Evolutionary conservation across 1,140 invertebrate species (phyloP).

Genomic region (Octopus bimaculoides): DNA sequence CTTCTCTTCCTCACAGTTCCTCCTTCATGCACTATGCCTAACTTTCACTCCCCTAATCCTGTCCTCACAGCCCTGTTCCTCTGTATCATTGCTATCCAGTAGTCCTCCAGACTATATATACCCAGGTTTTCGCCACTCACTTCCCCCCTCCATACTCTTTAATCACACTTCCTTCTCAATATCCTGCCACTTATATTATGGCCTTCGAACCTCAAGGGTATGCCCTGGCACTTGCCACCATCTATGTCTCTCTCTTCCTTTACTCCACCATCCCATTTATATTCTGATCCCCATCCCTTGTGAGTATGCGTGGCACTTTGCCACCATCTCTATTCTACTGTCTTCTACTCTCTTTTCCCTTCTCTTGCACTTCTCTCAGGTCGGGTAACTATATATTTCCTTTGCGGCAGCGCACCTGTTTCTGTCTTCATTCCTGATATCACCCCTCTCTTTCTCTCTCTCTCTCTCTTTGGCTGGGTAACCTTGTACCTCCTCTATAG

Average conservation of each 20-base stretch:
- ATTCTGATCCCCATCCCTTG: not conserved
- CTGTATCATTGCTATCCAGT: no score
- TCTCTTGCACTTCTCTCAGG: not conserved
- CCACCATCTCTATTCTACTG: not conserved
- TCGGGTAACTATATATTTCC: not conserved
- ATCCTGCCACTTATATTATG: no score
- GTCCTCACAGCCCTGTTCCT: no score
- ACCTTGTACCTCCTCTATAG: not conserved
- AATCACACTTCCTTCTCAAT: no score
- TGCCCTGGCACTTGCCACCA: not conserved
- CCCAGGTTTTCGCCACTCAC: no score
- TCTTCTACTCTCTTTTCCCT: not conserved
- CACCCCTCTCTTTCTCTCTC: not conserved
- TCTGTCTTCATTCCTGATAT: not conserved
- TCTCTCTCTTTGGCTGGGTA: not conserved
- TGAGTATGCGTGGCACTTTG: not conserved
- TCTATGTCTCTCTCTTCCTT: not conserved
- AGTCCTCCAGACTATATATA: no score
- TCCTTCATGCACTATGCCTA: no score
- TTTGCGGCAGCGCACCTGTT: not conserved
- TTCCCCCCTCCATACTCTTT: no score
- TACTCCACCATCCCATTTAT: not conserved
- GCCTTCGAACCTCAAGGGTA: no score
- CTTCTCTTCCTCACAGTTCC: no score
- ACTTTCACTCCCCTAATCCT: no score